A percentile compares a stretch with the other conserved stretches of the same genome.
Conservation (phyloP, 2,113 vertebrate genomes). For the Embiotoca jacksoni region DNA sequence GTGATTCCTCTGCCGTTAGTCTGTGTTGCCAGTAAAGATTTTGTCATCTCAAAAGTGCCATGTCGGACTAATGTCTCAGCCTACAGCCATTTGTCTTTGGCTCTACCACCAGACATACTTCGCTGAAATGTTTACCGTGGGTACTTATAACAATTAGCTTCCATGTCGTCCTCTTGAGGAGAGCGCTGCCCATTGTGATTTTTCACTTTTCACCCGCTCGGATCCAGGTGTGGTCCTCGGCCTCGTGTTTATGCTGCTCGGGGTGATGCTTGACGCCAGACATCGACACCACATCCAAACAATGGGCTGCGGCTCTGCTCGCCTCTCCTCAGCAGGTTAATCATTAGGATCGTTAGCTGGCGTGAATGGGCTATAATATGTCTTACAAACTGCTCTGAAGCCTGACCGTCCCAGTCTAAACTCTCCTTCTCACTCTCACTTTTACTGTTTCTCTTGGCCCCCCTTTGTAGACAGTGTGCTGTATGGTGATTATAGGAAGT, state of each 20-base stretch:
- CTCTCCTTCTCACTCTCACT: slow-evolving; percentile 27
- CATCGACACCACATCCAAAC: slow-evolving; percentile 83
- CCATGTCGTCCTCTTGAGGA: slow-evolving; percentile 60
- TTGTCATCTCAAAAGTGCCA: slow-evolving; percentile 58
- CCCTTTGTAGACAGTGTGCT: neutral
- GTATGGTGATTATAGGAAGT: slow-evolving; percentile 29
- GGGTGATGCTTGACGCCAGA: slow-evolving; percentile 84
- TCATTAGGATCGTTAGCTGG: slow-evolving; percentile 68
- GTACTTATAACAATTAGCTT: slow-evolving; percentile 78
- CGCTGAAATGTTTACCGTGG: slow-evolving; percentile 78
- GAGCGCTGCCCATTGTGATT: slow-evolving; percentile 57
- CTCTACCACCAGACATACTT: slow-evolving; percentile 72
- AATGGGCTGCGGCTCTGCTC: slow-evolving; percentile 62
- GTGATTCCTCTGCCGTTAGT: slow-evolving; percentile 41
- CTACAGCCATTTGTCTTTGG: slow-evolving; percentile 55
- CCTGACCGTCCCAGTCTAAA: slow-evolving; percentile 36
- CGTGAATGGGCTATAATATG: slow-evolving; percentile 56
- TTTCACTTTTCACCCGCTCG: slow-evolving; percentile 67
- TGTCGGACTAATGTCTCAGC: slow-evolving; percentile 45
- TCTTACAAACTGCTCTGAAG: slow-evolving; percentile 53
- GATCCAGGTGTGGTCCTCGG: slow-evolving; percentile 79
- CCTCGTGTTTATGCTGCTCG: slow-evolving; percentile 77
- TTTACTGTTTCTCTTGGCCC: slow-evolving; percentile 42
- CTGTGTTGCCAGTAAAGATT: slow-evolving; percentile 47
- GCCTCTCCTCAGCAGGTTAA: slow-evolving; percentile 73